phyloP scores from a whole-genome alignment of 1,140 invertebrate genomes.

The Marisa cornuarietis region DNA sequence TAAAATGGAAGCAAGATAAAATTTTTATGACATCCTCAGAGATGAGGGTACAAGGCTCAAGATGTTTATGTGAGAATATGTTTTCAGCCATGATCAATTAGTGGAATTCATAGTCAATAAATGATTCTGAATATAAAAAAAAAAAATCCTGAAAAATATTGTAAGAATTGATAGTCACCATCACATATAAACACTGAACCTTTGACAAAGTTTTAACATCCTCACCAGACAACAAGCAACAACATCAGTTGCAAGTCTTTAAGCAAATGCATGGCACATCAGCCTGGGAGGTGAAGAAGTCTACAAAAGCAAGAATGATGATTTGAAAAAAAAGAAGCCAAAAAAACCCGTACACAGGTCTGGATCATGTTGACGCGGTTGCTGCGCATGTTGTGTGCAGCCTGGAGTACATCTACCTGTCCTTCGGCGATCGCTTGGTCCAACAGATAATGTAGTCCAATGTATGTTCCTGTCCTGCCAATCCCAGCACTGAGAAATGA shows the following conservation, averaged over 20 bases:
- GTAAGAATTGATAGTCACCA: too few species aligned
- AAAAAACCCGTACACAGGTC: slow-evolving; percentile 75
- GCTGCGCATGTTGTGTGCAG: slow-evolving; percentile 93
- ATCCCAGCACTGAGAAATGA: slow-evolving; percentile 62
- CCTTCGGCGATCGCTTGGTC: slow-evolving; percentile 86
- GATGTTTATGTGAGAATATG: too few species aligned
- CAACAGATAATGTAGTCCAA: slow-evolving; percentile 97
- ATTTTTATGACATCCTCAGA: neutral
- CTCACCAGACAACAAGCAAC: too few species aligned
- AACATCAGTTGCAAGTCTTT: too few species aligned
- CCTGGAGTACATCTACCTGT: slow-evolving; percentile 96
- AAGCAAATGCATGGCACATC: too few species aligned
- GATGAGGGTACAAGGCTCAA: too few species aligned
- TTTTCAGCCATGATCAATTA: too few species aligned
- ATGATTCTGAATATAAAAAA: neutral
- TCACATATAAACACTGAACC: too few species aligned
- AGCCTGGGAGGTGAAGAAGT: too few species aligned
- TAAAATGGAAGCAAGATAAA: slow-evolving; percentile 56
- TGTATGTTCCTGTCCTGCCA: slow-evolving; percentile 79
- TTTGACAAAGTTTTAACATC: too few species aligned
- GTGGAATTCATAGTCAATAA: neutral
- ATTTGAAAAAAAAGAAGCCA: slow-evolving; percentile 8
- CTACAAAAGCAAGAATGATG: too few species aligned
- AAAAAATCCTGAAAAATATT: neutral
- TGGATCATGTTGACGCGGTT: slow-evolving; percentile 80